Evolutionary conservation across 2,797 vertebrate genomes (phyloP), one percentile per base, ranked within the genome.

Genomic region (Protonibea diacanthus): DNA sequence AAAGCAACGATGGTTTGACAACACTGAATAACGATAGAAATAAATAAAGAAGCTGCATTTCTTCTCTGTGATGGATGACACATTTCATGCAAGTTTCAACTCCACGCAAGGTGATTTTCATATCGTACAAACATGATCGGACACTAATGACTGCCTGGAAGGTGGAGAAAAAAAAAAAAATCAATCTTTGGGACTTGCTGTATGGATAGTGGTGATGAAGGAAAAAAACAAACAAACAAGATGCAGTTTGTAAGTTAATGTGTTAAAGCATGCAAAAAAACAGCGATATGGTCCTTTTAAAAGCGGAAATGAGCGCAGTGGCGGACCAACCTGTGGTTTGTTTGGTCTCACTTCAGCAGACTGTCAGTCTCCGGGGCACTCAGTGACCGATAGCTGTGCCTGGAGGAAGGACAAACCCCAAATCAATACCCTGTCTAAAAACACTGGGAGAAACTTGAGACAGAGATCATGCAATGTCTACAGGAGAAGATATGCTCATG

Each of bases 401-500:
- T 95, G 88, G 58, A 81, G 93, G 91, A 92, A 94, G 93, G 92
- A 91, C 90, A 93, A 80, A 93, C 44, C 84, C 58, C 80, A 91
- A 94, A 91, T 95, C 92, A 94, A 90, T 91, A 90, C 87, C 81
- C 68, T 10, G 81, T 86, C 80, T 59, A 83, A 89, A 85, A 80
- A 78, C 77, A 84, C 77, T 1, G 85, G 29, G 69, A 87, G 85
- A 89, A 80, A 93, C 74, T 84, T 81, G 83, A 91, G 82, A 83
- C 89, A 88, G 84, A 81, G 72, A 74, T 94, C 97, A 97, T 98
- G 97, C 97, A 98, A 93, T 27, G 89, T 95, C 95, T 95, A 92
- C 89, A 89, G 76, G 77, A 93, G 85, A 88, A 93, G 81, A 85
- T 90, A 84, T 88, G 95, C 95, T 95, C 97, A 98, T 97, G 97